Conservation (phyloP, 2,888 invertebrate species). For the Pyrocoelia pectoralis region DNA sequence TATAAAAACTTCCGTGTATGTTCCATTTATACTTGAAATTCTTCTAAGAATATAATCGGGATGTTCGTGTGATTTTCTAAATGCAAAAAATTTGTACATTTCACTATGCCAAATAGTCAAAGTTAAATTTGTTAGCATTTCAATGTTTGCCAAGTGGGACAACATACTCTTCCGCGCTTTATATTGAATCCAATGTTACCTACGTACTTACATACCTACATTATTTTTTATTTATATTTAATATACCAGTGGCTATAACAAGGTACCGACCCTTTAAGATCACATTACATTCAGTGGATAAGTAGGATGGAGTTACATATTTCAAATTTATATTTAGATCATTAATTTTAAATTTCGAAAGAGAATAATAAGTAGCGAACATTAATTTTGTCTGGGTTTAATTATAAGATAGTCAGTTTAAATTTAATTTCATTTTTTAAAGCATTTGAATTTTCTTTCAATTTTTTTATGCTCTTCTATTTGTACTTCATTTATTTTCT, state of each 20-base stretch:
- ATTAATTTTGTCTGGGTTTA: slow-evolving; percentile 7
- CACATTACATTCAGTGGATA: no score
- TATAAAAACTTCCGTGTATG: slow-evolving; percentile 21
- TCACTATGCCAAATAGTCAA: slow-evolving; percentile 23
- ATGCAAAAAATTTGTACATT: slow-evolving; percentile 16
- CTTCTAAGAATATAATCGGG: slow-evolving; percentile 12
- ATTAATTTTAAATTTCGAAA: slow-evolving; percentile 21
- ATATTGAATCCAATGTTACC: slow-evolving; percentile 1
- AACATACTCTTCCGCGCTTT: slow-evolving; percentile 19
- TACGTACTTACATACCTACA: background rate
- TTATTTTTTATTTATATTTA: background rate
- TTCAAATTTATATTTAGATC: slow-evolving; percentile 19
- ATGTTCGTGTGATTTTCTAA: slow-evolving; percentile 14
- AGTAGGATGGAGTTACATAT: slow-evolving; percentile 6
- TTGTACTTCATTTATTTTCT: no score
- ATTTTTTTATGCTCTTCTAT: no score
- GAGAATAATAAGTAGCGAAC: background rate
- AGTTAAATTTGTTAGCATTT: slow-evolving; percentile 29
- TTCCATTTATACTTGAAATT: slow-evolving; percentile 16
- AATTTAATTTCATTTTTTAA: background rate
- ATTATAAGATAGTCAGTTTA: slow-evolving; percentile 5
- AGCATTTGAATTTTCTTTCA: no score
- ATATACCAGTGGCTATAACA: no score
- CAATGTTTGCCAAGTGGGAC: slow-evolving; percentile 28
- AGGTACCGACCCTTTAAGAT: no score